phyloP scores from a whole-genome alignment of 1,140 invertebrate genomes.

The Phymastichus coffea region DNA sequence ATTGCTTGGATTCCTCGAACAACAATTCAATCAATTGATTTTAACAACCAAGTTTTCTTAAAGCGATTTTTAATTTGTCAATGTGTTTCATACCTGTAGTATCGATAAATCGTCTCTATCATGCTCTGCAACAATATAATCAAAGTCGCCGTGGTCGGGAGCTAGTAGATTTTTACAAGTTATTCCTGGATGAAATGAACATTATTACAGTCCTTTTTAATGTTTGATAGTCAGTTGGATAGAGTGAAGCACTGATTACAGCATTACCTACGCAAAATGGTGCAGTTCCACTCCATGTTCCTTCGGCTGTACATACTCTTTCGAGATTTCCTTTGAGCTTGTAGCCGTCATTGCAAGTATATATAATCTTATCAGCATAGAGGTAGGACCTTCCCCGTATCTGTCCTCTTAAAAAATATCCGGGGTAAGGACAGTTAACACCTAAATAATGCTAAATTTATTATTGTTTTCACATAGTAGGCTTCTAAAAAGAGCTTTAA shows the following conservation, averaged over 20 bases:
- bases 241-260: no score
- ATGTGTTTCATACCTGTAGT: constrained; percentile 43
- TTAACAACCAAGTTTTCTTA: no score
- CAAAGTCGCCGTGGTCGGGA: constrained; percentile 50
- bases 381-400: constrained; percentile 57
- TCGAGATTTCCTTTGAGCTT: constrained; percentile 52
- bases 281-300: constrained; percentile 56
- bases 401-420: constrained; percentile 59
- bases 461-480: no score
- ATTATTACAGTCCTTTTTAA: background rate
- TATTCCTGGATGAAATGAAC: constrained; percentile 27
- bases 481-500: no score
- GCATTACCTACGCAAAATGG: constrained; percentile 55
- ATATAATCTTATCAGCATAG: constrained; percentile 58
- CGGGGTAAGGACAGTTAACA: constrained; percentile 61
- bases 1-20: no score
- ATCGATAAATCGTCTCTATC: constrained; percentile 44
- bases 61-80: no score
- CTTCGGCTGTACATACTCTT: constrained; percentile 56
- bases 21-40: no score
- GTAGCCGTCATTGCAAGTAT: constrained; percentile 58
- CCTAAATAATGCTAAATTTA: constrained; percentile 33
- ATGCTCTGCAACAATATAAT: constrained; percentile 46
- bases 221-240: background rate
- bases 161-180: constrained; percentile 51